Conservation (phyloP, 2,797 vertebrate species). For the Scarus forsteni region DNA sequence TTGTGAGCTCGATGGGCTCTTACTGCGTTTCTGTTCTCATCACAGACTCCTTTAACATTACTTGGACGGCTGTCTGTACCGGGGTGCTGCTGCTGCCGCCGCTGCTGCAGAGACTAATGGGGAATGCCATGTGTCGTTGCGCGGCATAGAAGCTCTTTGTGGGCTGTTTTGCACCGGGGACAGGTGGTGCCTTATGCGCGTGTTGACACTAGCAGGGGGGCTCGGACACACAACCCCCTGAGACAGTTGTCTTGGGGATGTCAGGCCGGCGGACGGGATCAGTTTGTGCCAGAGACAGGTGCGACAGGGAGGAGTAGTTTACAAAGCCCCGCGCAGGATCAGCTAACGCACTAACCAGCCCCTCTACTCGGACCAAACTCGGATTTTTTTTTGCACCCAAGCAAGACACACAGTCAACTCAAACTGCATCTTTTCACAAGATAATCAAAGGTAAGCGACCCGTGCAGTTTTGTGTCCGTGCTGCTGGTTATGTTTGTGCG, state of each 20-base stretch:
- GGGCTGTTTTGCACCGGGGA: constrained; percentile 78
- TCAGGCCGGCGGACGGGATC: constrained; percentile 79
- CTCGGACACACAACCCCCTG: constrained; percentile 69
- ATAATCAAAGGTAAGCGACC: constrained; percentile 78
- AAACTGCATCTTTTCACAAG: constrained; percentile 41
- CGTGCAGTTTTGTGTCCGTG: constrained; percentile 54
- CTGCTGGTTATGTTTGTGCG: constrained; percentile 40
- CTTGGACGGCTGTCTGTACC: constrained; percentile 73
- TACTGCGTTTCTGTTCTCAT: constrained; percentile 47
- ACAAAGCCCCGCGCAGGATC: constrained; percentile 66
- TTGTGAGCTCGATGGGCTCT: constrained; percentile 58
- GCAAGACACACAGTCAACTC: constrained; percentile 52
- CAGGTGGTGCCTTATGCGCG: constrained; percentile 81
- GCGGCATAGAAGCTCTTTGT: constrained; percentile 84
- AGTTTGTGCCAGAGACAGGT: constrained; percentile 85
- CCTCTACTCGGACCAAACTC: constrained; percentile 45
- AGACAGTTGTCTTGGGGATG: constrained; percentile 87
- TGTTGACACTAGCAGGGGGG: constrained; percentile 51
- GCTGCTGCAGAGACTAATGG: constrained; percentile 68
- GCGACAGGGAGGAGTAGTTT: constrained; percentile 84
- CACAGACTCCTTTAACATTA: constrained; percentile 59
- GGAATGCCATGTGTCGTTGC: constrained; percentile 84
- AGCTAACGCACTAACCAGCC: constrained; percentile 58
- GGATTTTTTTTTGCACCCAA: constrained; percentile 70
- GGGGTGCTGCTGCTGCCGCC: constrained; percentile 66